Evolutionary conservation across 1,140 invertebrate species (phyloP), one percentile per base, ranked within the genome.

Genomic region (Drosophila miranda): DNA sequence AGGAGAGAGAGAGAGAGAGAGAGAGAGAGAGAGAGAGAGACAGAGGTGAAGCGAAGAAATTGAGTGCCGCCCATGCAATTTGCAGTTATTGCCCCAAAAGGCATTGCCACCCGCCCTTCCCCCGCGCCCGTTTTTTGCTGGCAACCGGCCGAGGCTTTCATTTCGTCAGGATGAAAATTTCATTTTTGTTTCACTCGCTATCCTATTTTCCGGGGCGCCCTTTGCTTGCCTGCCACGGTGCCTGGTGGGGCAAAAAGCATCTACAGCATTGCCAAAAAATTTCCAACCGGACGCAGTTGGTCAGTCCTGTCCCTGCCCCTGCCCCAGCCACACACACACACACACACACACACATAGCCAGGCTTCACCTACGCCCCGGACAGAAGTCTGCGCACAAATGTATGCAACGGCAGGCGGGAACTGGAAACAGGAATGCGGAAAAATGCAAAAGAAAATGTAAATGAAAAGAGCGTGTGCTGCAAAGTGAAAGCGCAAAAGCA

Each of bases 11-110:
- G 28, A 13, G 38, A 19, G 64, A 53, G 45, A 49, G 28, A 30
- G 11, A 42, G 69, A 49, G 7, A 60, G 34, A 41, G 49, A 43
- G 41, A 46, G 30, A 8, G 28, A 8, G 7, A 2, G 7, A 0
- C 8, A 38, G 34, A 38, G 34, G 34, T 9, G 30, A 34, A 9
- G 30, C 30, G 7, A 80, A 80, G 71, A 74, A 86, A 86, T 84
- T 83, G 73, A 86, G 81, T 86, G 81, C 81, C 81, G 82, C 81
- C 81, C 81, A 84, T 84, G 81, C 81, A 84, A 84, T 84, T 84
- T 84, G 81, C 81, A 84, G 82, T 84, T 84, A 86, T 84, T 80
- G 81, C 81, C 68, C 57, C 68, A 72, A 71, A 55, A 14, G 11
- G 61, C 79, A 80, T 63, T 61, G 49, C 30, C 16, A 3, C 2